A percentile compares a stretch with the other conserved stretches of the same genome.
phyloP scores from a whole-genome alignment of 1,140 invertebrate species.

The Neotoxoptera formosana region DNA sequence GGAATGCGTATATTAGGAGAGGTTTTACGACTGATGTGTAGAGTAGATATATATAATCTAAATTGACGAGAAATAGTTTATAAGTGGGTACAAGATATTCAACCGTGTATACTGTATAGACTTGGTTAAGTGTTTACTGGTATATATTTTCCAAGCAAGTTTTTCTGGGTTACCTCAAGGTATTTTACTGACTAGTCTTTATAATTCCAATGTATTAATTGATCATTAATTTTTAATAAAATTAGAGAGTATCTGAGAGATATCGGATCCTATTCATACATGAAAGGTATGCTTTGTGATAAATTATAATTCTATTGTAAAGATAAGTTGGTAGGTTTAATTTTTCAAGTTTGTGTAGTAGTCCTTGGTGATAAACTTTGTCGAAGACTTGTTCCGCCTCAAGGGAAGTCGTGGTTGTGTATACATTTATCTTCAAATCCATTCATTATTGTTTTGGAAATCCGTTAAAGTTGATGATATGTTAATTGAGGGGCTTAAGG shows the following conservation, averaged over 20 bases:
- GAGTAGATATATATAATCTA: background rate
- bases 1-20: background rate
- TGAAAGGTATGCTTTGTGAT: background rate
- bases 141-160: background rate
- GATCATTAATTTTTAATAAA: background rate
- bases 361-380: background rate
- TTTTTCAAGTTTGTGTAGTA: background rate
- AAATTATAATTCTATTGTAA: background rate
- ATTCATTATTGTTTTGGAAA: background rate
- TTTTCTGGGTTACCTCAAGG: background rate
- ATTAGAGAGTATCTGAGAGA: background rate
- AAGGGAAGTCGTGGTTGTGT: background rate
- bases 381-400: background rate
- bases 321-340: background rate
- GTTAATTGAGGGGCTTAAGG: background rate
- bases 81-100: no score
- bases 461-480: background rate
- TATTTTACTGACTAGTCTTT: background rate
- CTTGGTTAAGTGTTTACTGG: background rate
- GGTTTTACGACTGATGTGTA: background rate
- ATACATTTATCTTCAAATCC: background rate
- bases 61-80: background rate
- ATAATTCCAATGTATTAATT: background rate
- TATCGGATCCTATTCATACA: background rate
- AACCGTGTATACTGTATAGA: background rate